phyloP scores from a whole-genome alignment of 2,113 vertebrate genomes.

The Hydrolagus affinis region DNA sequence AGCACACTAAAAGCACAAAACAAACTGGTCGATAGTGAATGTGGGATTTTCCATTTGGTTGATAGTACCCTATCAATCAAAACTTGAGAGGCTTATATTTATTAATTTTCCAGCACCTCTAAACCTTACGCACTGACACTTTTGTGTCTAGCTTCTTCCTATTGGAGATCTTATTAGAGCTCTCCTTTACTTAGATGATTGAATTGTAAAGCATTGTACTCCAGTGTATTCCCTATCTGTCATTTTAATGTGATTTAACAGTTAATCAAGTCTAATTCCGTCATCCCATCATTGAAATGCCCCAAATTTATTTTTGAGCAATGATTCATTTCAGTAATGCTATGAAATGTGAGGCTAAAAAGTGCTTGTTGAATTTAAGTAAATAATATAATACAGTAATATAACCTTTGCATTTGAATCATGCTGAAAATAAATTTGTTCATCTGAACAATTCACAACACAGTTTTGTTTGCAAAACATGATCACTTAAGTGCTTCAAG shows the following conservation, averaged over 20 bases:
- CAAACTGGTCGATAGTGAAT: not conserved
- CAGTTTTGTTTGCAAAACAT: not conserved
- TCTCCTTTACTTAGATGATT: not conserved
- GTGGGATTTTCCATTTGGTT: not conserved
- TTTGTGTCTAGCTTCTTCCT: not conserved
- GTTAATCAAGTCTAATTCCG: not conserved
- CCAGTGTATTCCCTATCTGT: not conserved
- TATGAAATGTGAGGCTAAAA: not conserved
- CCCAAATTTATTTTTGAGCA: slow-evolving; percentile 16
- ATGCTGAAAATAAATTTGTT: not conserved
- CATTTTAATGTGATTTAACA: not conserved
- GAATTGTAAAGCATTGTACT: not conserved
- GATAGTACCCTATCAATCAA: not conserved
- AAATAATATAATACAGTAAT: not conserved
- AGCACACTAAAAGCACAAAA: not conserved
- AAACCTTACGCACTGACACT: not conserved
- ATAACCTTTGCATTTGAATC: not conserved
- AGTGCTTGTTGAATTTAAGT: not conserved
- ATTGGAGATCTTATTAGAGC: not conserved
- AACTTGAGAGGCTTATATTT: not conserved
- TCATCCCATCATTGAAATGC: not conserved
- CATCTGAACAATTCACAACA: not conserved
- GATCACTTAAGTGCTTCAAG: not conserved
- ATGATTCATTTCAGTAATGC: not conserved
- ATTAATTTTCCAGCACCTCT: not conserved